phyloP scores from a whole-genome alignment of 2,797 vertebrate genomes.

The Pangasius mekongensis region DNA sequence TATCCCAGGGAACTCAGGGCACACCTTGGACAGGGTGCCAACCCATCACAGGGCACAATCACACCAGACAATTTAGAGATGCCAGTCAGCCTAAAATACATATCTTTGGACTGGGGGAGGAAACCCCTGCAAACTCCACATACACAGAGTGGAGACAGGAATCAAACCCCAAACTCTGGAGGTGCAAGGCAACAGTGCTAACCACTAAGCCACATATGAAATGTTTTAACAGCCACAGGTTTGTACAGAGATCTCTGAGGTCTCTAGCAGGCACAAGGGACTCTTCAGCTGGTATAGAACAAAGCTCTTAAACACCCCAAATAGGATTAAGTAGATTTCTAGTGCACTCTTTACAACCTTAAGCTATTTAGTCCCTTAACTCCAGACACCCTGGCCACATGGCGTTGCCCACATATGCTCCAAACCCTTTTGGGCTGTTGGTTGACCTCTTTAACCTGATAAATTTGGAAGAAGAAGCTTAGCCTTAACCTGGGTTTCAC shows the following conservation, averaged over 20 bases:
- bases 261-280: neutral
- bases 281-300: neutral
- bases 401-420: slow-evolving; percentile 10
- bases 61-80: too few relatives aligned
- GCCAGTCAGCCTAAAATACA: too few relatives aligned
- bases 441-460: slow-evolving; percentile 36
- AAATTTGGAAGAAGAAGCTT: slow-evolving; percentile 5
- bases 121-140: too few relatives aligned
- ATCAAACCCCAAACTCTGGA: too few relatives aligned
- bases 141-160: too few relatives aligned
- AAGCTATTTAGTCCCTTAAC: neutral
- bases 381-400: slow-evolving; percentile 58
- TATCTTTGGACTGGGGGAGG: too few relatives aligned
- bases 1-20: too few relatives aligned
- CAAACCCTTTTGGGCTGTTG: neutral
- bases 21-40: too few relatives aligned
- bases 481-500: neutral
- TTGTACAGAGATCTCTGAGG: neutral
- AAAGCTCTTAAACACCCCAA: slow-evolving; percentile 60
- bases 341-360: slow-evolving; percentile 51
- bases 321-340: slow-evolving; percentile 67
- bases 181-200: too few relatives aligned
- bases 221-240: neutral
- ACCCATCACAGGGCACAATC: too few relatives aligned
- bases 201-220: neutral